These are phyloP conservation scores for Acleris emargana DNA, from an alignment of 2,888 invertebrate species.

Conservation along the genomic window DNA sequence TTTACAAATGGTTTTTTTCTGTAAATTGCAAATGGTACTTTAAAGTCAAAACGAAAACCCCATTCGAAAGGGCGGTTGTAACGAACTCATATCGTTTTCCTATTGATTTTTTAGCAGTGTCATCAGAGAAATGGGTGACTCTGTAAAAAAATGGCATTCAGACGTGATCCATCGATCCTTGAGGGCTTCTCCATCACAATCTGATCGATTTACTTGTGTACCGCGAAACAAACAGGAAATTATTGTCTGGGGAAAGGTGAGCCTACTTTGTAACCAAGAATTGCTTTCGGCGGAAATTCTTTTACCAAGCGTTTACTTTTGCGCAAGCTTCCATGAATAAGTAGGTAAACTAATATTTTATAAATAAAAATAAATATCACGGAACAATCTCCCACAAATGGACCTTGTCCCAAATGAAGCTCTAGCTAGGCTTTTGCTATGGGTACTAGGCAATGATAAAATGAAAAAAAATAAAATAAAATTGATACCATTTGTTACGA, in stretches of 20 bases:
- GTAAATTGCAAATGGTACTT: too few species aligned
- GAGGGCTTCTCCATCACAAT: constrained; percentile 4
- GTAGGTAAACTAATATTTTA: background rate
- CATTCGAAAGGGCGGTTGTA: too few species aligned
- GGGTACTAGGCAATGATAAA: too few species aligned
- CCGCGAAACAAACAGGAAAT: constrained; percentile 19
- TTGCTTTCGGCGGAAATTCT: constrained; percentile 12
- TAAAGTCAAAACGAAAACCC: too few species aligned
- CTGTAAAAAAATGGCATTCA: constrained; percentile 6
- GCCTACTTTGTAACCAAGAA: constrained; percentile 3
- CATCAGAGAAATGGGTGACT: background rate
- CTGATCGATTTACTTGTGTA: constrained; percentile 16
- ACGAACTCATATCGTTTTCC: too few species aligned
- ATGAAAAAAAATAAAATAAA: too few species aligned
- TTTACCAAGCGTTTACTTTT: background rate
- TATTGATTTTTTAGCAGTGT: background rate
- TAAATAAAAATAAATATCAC: background rate
- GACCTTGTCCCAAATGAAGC: too few species aligned
- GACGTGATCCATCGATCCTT: constrained; percentile 18
- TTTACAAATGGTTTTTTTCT: too few species aligned
- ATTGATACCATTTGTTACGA: too few species aligned
- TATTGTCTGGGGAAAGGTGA: constrained; percentile 18
- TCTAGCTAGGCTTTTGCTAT: too few species aligned
- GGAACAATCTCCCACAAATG: too few species aligned
- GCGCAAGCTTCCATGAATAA: background rate